Evolutionary conservation across 2,797 vertebrate species (phyloP).

Genomic region (Luscinia megarhynchos): DNA sequence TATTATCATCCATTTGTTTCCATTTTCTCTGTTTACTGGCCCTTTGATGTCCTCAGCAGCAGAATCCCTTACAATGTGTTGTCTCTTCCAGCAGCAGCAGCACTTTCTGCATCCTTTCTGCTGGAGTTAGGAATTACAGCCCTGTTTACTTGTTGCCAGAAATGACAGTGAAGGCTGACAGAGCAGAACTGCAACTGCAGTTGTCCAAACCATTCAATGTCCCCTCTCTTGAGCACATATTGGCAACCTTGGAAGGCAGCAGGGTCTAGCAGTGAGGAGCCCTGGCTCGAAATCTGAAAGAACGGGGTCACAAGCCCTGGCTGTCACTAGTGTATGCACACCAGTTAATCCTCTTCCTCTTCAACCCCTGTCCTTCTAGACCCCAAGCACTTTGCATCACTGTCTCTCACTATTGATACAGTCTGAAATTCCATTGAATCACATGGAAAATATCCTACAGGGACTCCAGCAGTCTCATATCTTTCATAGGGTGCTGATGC

Average conservation of each 20-base stretch:
- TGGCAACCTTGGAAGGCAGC: not conserved
- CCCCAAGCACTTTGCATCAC: not conserved
- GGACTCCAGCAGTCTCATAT: not conserved
- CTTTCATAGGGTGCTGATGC: not conserved
- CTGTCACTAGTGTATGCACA: not conserved
- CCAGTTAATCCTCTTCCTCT: not conserved
- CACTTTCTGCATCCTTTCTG: not conserved
- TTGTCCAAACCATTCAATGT: not conserved
- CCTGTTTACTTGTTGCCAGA: not conserved
- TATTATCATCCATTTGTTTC: not conserved
- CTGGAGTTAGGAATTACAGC: not conserved
- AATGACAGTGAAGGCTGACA: not conserved
- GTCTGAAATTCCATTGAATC: not conserved
- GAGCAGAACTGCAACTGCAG: rapidly evolving
- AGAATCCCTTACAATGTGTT: not conserved
- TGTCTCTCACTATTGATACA: not conserved
- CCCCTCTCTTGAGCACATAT: not conserved
- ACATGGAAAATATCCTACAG: not conserved
- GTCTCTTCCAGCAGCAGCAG: not conserved
- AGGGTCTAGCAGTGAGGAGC: not conserved
- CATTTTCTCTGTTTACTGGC: not conserved
- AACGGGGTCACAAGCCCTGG: not conserved
- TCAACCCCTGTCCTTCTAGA: not conserved
- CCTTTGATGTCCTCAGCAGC: not conserved
- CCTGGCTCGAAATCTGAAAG: not conserved